Conservation (phyloP, 1,140 invertebrate species). For the Apis dorsata region DNA sequence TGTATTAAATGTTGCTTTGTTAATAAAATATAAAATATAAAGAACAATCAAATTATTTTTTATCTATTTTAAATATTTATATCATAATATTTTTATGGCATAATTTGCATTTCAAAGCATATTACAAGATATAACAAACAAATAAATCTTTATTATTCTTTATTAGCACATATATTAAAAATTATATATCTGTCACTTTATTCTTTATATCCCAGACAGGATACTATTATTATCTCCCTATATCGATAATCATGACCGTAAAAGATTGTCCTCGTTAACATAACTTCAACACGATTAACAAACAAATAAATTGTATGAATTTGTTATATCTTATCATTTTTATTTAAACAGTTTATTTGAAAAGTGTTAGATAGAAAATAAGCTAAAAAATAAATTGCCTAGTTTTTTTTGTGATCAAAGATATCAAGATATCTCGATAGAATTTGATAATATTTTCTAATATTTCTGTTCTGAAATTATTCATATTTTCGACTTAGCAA, state of each 20-base stretch:
- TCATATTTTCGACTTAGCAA: too few species aligned
- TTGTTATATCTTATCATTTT: neutral
- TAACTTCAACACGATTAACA: neutral
- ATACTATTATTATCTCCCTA: constrained; percentile 47
- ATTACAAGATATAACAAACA: neutral
- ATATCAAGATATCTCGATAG: too few species aligned
- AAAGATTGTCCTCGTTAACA: constrained; percentile 33
- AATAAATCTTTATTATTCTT: neutral
- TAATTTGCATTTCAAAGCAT: neutral
- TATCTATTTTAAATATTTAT: neutral
- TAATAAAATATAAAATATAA: too few species aligned
- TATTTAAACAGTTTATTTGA: neutral
- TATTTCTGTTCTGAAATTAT: too few species aligned
- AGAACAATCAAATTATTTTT: neutral
- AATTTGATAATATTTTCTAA: too few species aligned
- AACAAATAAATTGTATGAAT: neutral
- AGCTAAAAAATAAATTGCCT: too few species aligned
- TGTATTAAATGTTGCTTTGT: too few species aligned
- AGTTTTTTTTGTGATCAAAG: too few species aligned
- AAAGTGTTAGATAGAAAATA: neutral
- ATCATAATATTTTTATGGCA: neutral
- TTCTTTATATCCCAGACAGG: neutral
- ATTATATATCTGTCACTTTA: neutral
- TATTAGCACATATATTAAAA: neutral
- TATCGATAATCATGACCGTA: constrained; percentile 34